Evolutionary conservation across 2,888 invertebrate genomes (phyloP), one percentile per base, ranked within the genome.

Genomic region (Callosobruchus maculatus): DNA sequence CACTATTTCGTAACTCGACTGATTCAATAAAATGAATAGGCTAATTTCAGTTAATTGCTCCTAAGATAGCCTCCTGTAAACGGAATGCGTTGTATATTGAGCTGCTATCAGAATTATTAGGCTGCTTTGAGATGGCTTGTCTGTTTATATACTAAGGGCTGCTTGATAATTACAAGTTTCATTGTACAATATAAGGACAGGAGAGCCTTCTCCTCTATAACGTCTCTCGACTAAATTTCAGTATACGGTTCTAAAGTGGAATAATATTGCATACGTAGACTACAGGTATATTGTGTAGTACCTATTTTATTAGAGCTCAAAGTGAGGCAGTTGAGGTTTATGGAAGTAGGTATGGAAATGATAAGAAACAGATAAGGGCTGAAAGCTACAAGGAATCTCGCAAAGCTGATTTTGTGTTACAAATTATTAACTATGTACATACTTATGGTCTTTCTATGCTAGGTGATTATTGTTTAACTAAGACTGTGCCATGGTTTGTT

Each of bases 21-120:
- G 71, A 74, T 22, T 74, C 73, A 71, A 74, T 74, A 68, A 74
- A 74, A 74, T 74, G 68, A 71, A 71, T 69, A 21, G 71, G 68
- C 66, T 71, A 68, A 67, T 71, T 71, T 49, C 49, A 49, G 49
- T 49, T 49, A 18, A 49, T 49, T 49, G 49, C 49, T 49, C 5
- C 30, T 30, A 30, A 30, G 30, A 9, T 30, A 30, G 30, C 9
- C 3, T 30, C 30, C 49, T 49, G 49, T 13, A 7, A 49, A 49
- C 13, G 18, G 3, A 49, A 13, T 49, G 13, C 1, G 49, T 49
- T 49, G 49, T 49, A 49, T 49, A 49, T 49, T 49, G 49, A 49
- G 26, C 26, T 26, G 26, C 26, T 26, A 7, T 26, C 7, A 26
- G 49, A 49, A 49, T 49, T 7, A 49, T 49, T 49, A 49, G 9